Conservation (phyloP, 2,888 invertebrate genomes). For the Lasiommata megera region DNA sequence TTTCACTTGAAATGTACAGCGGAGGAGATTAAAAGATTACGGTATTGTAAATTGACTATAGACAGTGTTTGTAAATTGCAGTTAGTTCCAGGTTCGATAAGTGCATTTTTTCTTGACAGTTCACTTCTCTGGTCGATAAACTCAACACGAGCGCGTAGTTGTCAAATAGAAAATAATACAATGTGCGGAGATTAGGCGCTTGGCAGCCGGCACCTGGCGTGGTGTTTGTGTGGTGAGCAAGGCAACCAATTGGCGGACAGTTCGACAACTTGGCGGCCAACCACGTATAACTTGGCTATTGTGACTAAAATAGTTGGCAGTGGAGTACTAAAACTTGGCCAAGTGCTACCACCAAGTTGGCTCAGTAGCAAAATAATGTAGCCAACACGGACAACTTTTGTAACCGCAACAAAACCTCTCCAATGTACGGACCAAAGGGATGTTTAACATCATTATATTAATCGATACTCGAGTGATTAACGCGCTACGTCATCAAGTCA, state of each 20-base stretch:
- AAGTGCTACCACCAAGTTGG: conserved; percentile 29
- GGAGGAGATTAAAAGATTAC: too few relatives aligned
- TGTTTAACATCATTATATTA: background rate
- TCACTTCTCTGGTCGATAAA: background rate
- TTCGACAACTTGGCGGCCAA: conserved; percentile 38
- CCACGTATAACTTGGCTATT: conserved; percentile 28
- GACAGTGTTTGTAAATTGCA: too few relatives aligned
- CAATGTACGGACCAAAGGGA: background rate
- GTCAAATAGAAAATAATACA: conserved; percentile 10
- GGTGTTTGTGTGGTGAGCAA: conserved; percentile 28
- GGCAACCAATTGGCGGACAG: conserved; percentile 30
- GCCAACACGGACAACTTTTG: conserved; percentile 8
- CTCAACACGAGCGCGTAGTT: background rate
- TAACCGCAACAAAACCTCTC: background rate
- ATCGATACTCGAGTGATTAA: background rate
- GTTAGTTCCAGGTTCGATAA: too few relatives aligned
- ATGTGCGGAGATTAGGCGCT: conserved; percentile 34
- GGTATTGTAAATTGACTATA: too few relatives aligned
- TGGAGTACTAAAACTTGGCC: conserved; percentile 31
- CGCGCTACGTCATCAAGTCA: background rate
- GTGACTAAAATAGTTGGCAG: conserved; percentile 25
- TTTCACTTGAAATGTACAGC: too few relatives aligned
- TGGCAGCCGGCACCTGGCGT: conserved; percentile 50
- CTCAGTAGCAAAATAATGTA: conserved; percentile 15
- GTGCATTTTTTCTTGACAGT: background rate